A percentile compares a stretch with the other conserved stretches of the same genome.
Evolutionary conservation across 2,113 vertebrate genomes (phyloP).

Genomic region (Podiceps cristatus): DNA sequence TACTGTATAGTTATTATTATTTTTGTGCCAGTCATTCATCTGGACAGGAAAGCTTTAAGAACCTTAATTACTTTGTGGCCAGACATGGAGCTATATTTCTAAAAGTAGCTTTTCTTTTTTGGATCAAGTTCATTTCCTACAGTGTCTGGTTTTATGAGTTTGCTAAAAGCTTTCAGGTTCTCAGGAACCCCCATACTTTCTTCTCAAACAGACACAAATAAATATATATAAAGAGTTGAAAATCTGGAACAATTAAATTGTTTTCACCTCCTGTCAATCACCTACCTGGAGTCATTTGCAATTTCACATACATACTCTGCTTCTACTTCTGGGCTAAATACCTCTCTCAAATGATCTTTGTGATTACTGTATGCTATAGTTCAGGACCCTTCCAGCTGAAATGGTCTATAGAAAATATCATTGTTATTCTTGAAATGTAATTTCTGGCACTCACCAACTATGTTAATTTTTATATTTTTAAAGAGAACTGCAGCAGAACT

Average conservation of each 20-base stretch:
- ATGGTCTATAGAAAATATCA: conserved; percentile 29
- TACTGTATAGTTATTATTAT: conserved; percentile 65
- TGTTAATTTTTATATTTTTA: conserved; percentile 62
- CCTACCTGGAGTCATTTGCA: neutral
- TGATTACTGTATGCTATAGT: neutral
- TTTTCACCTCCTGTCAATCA: neutral
- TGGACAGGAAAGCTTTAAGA: conserved; percentile 66
- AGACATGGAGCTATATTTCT: conserved; percentile 56
- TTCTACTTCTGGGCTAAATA: neutral
- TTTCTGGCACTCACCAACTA: conserved; percentile 38
- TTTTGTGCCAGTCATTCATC: conserved; percentile 64
- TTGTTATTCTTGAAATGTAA: conserved; percentile 13
- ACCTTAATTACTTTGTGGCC: conserved; percentile 72
- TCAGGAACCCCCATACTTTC: neutral
- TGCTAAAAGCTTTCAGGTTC: conserved; percentile 40
- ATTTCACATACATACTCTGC: neutral
- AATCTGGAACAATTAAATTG: conserved; percentile 5
- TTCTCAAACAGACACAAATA: neutral
- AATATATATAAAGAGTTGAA: neutral
- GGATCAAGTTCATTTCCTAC: conserved; percentile 61
- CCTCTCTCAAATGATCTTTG: neutral
- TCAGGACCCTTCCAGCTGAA: conserved; percentile 37
- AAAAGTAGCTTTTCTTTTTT: conserved; percentile 71
- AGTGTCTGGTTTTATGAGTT: conserved; percentile 58
- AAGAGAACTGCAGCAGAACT: conserved; percentile 45